Conservation (phyloP, 2,888 invertebrate species). For the Gari tellinella region DNA sequence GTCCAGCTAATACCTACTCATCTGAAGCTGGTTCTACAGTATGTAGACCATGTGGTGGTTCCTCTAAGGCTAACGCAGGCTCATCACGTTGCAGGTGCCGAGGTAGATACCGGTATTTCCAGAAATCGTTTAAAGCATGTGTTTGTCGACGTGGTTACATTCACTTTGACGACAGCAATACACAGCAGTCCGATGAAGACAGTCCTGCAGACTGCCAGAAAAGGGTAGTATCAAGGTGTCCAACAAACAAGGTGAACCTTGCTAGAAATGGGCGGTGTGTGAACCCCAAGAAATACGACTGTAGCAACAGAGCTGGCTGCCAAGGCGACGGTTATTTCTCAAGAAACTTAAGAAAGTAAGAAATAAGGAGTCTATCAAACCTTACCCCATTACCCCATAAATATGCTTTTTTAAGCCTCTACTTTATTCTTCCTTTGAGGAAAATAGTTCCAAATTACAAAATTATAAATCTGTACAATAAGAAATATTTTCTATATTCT, state of each 20-base stretch:
- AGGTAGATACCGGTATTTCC: slow-evolving; percentile 78
- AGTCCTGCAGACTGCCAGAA: slow-evolving; percentile 78
- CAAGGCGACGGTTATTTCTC: too few species aligned
- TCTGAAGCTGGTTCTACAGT: slow-evolving; percentile 67
- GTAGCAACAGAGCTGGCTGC: slow-evolving; percentile 61
- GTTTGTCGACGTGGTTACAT: slow-evolving; percentile 76
- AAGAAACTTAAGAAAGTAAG: too few species aligned
- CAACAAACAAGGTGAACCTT: slow-evolving; percentile 64
- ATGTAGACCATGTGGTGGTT: slow-evolving; percentile 80
- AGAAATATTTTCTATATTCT: too few species aligned
- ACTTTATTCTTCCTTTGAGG: too few species aligned
- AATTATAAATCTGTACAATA: too few species aligned
- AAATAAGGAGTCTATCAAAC: too few species aligned
- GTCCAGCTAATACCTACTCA: slow-evolving; percentile 75
- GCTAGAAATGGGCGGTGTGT: slow-evolving; percentile 69
- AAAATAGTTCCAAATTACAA: too few species aligned
- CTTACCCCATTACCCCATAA: too few species aligned
- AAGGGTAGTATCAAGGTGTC: slow-evolving; percentile 72
- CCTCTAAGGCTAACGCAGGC: slow-evolving; percentile 64
- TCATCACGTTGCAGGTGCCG: slow-evolving; percentile 74
- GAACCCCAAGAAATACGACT: slow-evolving; percentile 66
- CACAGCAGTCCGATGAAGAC: slow-evolving; percentile 54
- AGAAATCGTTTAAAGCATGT: slow-evolving; percentile 76
- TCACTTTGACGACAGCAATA: slow-evolving; percentile 77
- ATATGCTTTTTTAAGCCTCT: too few species aligned